Conservation (phyloP, 92 coral and sea anemone genomes). For the Umimayanthus chanpuru region DNA sequence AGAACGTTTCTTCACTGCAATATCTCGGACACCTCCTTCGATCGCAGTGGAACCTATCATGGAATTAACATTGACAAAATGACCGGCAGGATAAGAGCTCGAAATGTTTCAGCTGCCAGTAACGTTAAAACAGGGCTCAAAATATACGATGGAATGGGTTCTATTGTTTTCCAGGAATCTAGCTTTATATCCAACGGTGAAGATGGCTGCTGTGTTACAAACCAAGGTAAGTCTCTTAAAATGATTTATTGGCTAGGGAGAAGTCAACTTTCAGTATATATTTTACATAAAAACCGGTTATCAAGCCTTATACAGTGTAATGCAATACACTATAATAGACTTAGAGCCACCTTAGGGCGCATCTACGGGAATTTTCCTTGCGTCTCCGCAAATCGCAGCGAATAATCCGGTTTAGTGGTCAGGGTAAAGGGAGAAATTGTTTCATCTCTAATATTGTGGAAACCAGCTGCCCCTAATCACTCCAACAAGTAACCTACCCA, state of each 20-base stretch:
- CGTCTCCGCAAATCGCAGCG: too few relatives aligned
- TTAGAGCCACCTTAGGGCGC: too few relatives aligned
- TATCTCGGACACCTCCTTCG: constrained; percentile 10
- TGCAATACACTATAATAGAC: too few relatives aligned
- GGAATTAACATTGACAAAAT: constrained; percentile 42
- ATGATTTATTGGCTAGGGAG: neutral
- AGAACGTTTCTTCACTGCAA: constrained; percentile 7
- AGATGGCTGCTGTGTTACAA: constrained; percentile 51
- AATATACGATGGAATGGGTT: constrained; percentile 48
- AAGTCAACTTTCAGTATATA: too few relatives aligned
- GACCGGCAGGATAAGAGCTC: constrained; percentile 34
- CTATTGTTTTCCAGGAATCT: constrained; percentile 31
- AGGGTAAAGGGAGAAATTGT: too few relatives aligned
- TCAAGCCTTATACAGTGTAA: too few relatives aligned
- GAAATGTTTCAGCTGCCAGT: constrained; percentile 27
- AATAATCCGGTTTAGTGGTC: too few relatives aligned
- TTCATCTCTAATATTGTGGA: too few relatives aligned
- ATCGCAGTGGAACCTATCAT: constrained; percentile 6
- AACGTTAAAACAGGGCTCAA: constrained; percentile 50
- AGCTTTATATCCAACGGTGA: constrained; percentile 30
- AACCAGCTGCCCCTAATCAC: too few relatives aligned
- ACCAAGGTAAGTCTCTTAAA: constrained; percentile 30
- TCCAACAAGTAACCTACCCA: too few relatives aligned
- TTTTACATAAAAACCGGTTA: too few relatives aligned
- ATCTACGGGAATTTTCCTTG: too few relatives aligned